Evolutionary conservation across 2,797 vertebrate species (phyloP).

Genomic region (Anniella stebbinsi): DNA sequence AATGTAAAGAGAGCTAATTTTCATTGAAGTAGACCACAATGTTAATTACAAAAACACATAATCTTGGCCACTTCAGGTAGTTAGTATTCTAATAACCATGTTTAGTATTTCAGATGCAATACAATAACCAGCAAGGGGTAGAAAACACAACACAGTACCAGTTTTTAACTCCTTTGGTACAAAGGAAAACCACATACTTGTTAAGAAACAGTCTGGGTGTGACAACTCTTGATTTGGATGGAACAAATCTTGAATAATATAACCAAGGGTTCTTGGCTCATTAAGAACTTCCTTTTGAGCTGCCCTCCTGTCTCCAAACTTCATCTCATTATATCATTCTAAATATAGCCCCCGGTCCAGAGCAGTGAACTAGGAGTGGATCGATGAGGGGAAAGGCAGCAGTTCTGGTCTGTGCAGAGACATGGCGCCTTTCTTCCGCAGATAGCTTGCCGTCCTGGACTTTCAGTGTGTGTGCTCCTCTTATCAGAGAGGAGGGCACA

Average conservation of each 20-base stretch:
- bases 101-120: background rate
- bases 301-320: background rate
- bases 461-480: background rate
- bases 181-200: background rate
- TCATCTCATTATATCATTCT: background rate
- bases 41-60: constrained; percentile 1
- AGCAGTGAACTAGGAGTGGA: background rate
- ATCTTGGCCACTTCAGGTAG: background rate
- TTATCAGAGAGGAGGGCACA: too few relatives aligned
- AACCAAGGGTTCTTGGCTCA: background rate
- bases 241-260: background rate
- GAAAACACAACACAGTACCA: background rate
- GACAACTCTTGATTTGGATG: background rate
- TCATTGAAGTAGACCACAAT: background rate
- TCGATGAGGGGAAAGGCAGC: background rate
- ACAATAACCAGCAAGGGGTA: background rate
- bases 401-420: background rate
- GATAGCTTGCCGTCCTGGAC: background rate
- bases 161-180: background rate
- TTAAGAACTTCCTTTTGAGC: background rate
- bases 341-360: background rate
- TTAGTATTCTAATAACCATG: background rate
- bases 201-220: background rate
- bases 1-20: background rate
- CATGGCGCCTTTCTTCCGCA: background rate